A percentile compares a stretch with the other conserved stretches of the same genome.
These are phyloP conservation scores for Lottia gigantea DNA, from an alignment of 2,888 invertebrate species.

Conservation along the genomic window DNA sequence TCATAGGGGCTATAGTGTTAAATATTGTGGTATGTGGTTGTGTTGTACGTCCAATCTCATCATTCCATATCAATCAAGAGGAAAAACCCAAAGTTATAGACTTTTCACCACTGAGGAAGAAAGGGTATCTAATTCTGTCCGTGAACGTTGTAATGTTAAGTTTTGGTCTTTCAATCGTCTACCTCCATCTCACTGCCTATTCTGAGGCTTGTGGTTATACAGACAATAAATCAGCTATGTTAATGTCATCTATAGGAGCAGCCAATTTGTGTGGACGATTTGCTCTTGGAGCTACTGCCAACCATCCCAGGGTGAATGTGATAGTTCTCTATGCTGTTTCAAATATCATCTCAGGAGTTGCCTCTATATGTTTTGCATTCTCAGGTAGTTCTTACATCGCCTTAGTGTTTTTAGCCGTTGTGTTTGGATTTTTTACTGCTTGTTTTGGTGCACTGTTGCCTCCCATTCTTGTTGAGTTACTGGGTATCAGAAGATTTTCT, in stretches of 20 bases:
- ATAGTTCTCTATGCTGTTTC: constrained; percentile 35
- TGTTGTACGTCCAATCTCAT: constrained; percentile 38
- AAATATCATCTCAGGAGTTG: constrained; percentile 38
- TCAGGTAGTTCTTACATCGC: constrained; percentile 26
- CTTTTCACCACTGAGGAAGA: constrained; percentile 39
- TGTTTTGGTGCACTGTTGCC: constrained; percentile 43
- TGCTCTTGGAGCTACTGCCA: constrained; percentile 34
- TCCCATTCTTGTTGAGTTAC: constrained; percentile 36
- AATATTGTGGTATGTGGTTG: constrained; percentile 45
- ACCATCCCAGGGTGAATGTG: constrained; percentile 29
- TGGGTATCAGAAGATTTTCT: constrained; percentile 41
- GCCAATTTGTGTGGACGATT: constrained; percentile 44
- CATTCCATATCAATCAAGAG: constrained; percentile 23
- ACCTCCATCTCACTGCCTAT: constrained; percentile 45
- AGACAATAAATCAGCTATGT: constrained; percentile 34
- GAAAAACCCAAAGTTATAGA: constrained; percentile 36
- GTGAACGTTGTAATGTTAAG: constrained; percentile 44
- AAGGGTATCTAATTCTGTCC: constrained; percentile 36
- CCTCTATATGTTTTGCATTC: constrained; percentile 32
- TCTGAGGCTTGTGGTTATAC: constrained; percentile 35
- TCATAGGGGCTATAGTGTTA: constrained; percentile 41
- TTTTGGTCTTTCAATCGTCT: constrained; percentile 47
- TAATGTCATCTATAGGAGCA: constrained; percentile 47
- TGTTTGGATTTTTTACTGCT: constrained; percentile 45
- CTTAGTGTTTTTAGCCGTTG: constrained; percentile 31